These are phyloP conservation scores for Archips xylosteana DNA, from an alignment of 2,888 invertebrate genomes.

Conservation along the genomic window DNA sequence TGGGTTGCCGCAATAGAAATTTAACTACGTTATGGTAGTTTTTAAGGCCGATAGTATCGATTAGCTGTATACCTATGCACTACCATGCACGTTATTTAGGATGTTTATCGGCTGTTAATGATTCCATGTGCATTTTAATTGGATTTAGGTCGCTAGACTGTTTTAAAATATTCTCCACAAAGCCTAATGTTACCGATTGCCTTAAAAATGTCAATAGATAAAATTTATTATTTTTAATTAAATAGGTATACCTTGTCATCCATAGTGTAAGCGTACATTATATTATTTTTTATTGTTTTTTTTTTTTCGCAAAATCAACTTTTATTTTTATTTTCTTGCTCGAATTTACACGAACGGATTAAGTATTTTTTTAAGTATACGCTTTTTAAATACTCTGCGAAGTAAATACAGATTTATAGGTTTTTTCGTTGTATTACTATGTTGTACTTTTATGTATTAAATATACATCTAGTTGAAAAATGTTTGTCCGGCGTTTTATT, in stretches of 20 bases:
- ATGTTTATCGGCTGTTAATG: constrained; percentile 30
- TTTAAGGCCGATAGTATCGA: constrained; percentile 1
- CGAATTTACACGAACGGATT: constrained; percentile 28
- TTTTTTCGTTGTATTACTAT: constrained; percentile 26
- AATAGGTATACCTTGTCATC: constrained; percentile 33
- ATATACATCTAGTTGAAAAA: constrained; percentile 31
- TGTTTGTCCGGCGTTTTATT: background rate
- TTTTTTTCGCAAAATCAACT: constrained; percentile 25
- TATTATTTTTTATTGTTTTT: constrained; percentile 37
- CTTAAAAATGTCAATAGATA: constrained; percentile 42
- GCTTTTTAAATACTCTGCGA: constrained; percentile 20
- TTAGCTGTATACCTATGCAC: constrained; percentile 14
- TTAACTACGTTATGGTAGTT: constrained; percentile 42
- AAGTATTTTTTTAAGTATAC: constrained; percentile 7
- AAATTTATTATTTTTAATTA: constrained; percentile 47
- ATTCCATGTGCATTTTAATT: constrained; percentile 42
- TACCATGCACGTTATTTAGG: constrained; percentile 19
- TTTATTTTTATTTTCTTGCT: constrained; percentile 29
- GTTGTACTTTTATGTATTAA: constrained; percentile 39
- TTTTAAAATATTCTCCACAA: constrained; percentile 13
- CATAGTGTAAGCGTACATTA: constrained; percentile 36
- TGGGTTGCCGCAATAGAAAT: constrained; percentile 46
- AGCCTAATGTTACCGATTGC: constrained; percentile 38
- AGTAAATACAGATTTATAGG: constrained; percentile 20
- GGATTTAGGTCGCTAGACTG: constrained; percentile 36